These are phyloP conservation scores for Patella ulyssiponensis DNA, from an alignment of 2,888 invertebrate species.

Conservation along the genomic window DNA sequence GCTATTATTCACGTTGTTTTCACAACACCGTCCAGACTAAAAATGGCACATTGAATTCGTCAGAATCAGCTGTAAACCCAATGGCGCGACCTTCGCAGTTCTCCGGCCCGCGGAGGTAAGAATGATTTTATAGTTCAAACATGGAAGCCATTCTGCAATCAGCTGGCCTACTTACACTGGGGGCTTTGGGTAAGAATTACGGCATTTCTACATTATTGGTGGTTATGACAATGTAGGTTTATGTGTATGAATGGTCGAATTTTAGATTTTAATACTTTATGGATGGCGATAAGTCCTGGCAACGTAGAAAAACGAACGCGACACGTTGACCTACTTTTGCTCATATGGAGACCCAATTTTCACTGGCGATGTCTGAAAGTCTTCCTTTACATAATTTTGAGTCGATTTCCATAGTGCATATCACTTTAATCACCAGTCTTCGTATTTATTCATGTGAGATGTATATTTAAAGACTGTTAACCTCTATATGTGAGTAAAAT, in stretches of 20 bases:
- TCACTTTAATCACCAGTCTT: background rate
- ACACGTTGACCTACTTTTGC: conserved; percentile 11
- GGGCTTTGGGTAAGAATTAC: conserved; percentile 1
- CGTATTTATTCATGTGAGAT: background rate
- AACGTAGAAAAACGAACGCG: background rate
- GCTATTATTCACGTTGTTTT: no score
- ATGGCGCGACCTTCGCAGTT: conserved; percentile 5
- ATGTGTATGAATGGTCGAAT: background rate
- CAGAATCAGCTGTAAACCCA: background rate
- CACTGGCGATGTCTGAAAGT: conserved; percentile 1
- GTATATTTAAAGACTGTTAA: no score
- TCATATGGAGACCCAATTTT: conserved; percentile 11
- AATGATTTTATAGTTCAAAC: conserved; percentile 5
- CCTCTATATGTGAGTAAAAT: no score
- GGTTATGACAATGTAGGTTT: background rate
- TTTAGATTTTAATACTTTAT: background rate
- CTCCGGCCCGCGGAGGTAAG: conserved; percentile 9
- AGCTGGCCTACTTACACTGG: conserved; percentile 2
- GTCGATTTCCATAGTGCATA: background rate
- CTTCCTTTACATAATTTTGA: background rate
- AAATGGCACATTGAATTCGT: no score
- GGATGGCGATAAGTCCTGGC: background rate
- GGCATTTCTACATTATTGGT: background rate
- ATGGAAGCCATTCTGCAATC: conserved; percentile 7
- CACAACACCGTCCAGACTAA: no score